These are phyloP conservation scores for Dipodomys ordii DNA, from an alignment of 2,113 vertebrate species.

Conservation along the genomic window DNA sequence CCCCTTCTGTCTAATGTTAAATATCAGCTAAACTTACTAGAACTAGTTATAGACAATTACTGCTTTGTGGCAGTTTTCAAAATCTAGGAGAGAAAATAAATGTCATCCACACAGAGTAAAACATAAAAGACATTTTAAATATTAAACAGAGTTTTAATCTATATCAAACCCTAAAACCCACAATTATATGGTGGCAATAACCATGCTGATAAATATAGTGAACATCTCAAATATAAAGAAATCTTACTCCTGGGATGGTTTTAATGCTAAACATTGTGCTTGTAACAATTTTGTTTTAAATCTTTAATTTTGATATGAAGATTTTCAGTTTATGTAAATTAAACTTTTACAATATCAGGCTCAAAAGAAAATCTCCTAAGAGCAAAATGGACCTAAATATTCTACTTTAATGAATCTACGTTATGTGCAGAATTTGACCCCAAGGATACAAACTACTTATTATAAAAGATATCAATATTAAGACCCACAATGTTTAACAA, in stretches of 20 bases:
- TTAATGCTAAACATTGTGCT: constrained; percentile 18
- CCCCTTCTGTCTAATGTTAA: background rate
- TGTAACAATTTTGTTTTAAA: constrained; percentile 43
- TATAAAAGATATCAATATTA: background rate
- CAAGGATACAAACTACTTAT: background rate
- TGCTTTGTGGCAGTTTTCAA: background rate
- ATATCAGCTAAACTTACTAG: background rate
- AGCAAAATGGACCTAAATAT: background rate
- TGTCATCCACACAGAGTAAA: constrained; percentile 23
- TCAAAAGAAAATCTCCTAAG: constrained; percentile 28
- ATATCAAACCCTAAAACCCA: constrained; percentile 26
- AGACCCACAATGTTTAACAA: background rate
- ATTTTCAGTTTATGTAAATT: constrained; percentile 27
- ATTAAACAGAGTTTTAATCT: constrained; percentile 29
- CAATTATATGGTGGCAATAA: constrained; percentile 17
- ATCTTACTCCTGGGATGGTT: background rate
- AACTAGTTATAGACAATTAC: background rate
- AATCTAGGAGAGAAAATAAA: background rate
- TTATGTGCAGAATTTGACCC: background rate
- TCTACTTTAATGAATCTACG: background rate
- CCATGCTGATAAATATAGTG: background rate
- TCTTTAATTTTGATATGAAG: background rate
- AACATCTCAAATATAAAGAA: constrained; percentile 22
- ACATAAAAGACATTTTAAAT: constrained; percentile 46
- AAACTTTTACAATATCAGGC: background rate